Conservation (phyloP, 2,797 vertebrate species). For the Sebastes paucispinis region DNA sequence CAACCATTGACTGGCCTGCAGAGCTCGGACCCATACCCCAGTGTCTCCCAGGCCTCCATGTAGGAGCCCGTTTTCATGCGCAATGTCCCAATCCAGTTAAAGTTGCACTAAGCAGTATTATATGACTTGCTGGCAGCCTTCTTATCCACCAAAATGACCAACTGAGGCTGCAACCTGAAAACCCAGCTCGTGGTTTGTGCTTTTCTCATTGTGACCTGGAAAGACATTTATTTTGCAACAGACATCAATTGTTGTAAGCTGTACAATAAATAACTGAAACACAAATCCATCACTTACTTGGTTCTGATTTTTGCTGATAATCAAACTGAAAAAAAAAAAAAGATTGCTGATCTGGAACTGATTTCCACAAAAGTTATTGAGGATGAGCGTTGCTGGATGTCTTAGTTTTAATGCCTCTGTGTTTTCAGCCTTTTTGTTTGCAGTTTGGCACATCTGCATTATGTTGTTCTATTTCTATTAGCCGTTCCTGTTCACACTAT, state of each 20-base stretch:
- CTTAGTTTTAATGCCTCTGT: not conserved
- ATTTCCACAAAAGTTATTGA: not conserved
- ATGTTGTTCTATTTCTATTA: not conserved
- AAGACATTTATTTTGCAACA: not conserved
- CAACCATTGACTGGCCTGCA: constrained; percentile 25
- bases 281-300: not conserved
- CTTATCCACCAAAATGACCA: not conserved
- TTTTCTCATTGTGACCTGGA: not conserved
- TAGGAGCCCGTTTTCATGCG: not conserved
- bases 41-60: constrained; percentile 2
- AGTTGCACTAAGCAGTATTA: not conserved
- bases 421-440: not conserved
- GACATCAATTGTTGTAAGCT: not conserved
- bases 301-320: not conserved
- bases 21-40: not conserved
- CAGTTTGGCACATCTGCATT: not conserved
- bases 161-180: not conserved
- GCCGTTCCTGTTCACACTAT: not conserved
- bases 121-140: not conserved
- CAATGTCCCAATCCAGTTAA: not conserved
- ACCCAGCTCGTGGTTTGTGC: not conserved
- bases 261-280: not conserved
- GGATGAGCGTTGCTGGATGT: not conserved
- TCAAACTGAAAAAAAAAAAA: not conserved
- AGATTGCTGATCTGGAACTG: not conserved